phyloP scores from a whole-genome alignment of 2,888 invertebrate species.

The Calameuta pallipes region DNA sequence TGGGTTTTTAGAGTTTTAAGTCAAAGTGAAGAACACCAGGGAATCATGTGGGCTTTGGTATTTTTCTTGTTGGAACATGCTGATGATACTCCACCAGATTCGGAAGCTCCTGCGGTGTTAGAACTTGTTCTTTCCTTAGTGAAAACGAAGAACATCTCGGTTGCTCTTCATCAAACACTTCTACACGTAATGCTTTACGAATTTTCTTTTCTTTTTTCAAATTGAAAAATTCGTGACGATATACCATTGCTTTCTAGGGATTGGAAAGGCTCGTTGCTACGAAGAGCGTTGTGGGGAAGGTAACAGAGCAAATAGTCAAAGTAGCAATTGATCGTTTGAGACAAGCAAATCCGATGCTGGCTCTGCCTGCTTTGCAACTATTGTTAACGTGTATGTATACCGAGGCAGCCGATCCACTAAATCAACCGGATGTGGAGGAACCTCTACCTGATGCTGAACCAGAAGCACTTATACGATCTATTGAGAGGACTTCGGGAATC shows the following conservation, averaged over 20 bases:
- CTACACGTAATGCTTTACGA: conserved; percentile 64
- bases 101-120: conserved; percentile 71
- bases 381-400: conserved; percentile 85
- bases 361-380: conserved; percentile 79
- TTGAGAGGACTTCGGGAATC: conserved; percentile 83
- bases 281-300: conserved; percentile 68
- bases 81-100: conserved; percentile 73
- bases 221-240: not conserved
- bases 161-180: conserved; percentile 65
- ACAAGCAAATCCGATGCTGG: conserved; percentile 76
- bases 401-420: conserved; percentile 59
- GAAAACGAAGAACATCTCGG: conserved; percentile 61
- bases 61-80: conserved; percentile 82
- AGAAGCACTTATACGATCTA: conserved; percentile 81
- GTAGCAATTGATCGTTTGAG: conserved; percentile 77
- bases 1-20: conserved; percentile 39
- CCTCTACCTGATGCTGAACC: conserved; percentile 70
- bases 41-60: conserved; percentile 79
- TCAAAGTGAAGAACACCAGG: conserved; percentile 72
- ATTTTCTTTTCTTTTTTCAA: conserved; percentile 55
- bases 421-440: conserved; percentile 59
- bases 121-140: conserved; percentile 70
- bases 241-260: conserved; percentile 63
- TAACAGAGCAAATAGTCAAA: conserved; percentile 75
- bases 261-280: conserved; percentile 77